These are phyloP conservation scores for Apotomis turbidana DNA, from an alignment of 2,888 invertebrate genomes.

Conservation along the genomic window DNA sequence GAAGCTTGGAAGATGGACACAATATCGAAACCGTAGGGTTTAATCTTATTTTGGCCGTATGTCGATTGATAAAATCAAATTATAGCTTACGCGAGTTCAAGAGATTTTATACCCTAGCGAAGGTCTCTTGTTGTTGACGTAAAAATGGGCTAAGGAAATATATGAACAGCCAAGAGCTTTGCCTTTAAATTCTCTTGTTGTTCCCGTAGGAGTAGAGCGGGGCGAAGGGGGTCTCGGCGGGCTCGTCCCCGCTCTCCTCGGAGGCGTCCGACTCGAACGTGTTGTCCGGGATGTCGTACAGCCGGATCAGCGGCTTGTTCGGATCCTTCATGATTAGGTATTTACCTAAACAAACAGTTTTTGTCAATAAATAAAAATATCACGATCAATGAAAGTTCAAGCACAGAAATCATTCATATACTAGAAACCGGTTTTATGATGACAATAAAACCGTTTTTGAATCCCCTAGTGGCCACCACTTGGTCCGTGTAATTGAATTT, in stretches of 20 bases:
- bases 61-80: too few species aligned
- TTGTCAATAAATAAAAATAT: too few species aligned
- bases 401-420: too few species aligned
- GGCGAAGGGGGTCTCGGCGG: constrained; percentile 77
- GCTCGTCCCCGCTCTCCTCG: constrained; percentile 91
- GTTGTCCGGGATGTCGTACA: constrained; percentile 99
- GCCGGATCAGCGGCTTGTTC: constrained; percentile 98
- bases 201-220: constrained; percentile 80
- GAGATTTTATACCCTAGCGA: neutral
- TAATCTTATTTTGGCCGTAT: neutral
- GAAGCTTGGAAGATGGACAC: constrained; percentile 43
- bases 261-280: constrained; percentile 99
- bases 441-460: too few species aligned
- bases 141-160: neutral
- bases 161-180: neutral
- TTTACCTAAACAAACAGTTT: constrained; percentile 77
- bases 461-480: too few species aligned
- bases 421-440: too few species aligned
- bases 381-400: too few species aligned
- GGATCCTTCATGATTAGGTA: constrained; percentile 99
- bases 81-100: neutral
- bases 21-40: constrained; percentile 42
- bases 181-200: constrained; percentile 72
- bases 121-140: neutral
- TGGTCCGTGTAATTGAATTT: too few species aligned